Percentiles rank a stretch among this genome's conserved stretches.
Evolutionary conservation across 1,140 invertebrate genomes (phyloP).

Genomic region (Delia radicum): DNA sequence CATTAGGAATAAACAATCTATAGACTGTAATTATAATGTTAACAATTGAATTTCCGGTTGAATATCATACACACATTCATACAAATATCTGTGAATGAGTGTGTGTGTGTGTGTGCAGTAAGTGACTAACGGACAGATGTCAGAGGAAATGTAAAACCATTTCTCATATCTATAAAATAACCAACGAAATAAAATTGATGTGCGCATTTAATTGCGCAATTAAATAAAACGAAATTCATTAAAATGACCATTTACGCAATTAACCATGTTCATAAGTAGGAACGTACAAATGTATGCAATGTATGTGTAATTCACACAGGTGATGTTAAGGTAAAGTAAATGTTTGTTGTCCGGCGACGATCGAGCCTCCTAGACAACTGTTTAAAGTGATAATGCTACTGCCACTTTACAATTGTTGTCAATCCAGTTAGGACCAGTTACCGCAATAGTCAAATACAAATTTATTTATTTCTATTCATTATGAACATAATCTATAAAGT

Average conservation of each 20-base stretch:
- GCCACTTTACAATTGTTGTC: no score
- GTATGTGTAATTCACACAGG: neutral
- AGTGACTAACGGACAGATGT: conserved; percentile 13
- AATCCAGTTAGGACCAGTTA: no score
- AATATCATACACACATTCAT: no score
- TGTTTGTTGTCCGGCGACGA: no score
- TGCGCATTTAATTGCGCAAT: conserved; percentile 13
- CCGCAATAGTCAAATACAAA: no score
- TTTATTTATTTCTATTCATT: no score
- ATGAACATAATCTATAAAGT: no score
- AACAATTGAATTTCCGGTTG: conserved; percentile 20
- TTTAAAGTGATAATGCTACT: no score
- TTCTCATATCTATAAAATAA: neutral
- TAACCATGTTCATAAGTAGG: neutral
- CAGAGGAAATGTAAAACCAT: conserved; percentile 9
- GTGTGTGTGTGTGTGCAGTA: neutral
- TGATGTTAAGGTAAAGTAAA: neutral
- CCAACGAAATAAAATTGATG: neutral
- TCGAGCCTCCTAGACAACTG: no score
- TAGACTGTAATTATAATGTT: neutral
- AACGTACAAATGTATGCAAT: neutral
- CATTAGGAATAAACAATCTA: neutral
- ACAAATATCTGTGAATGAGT: neutral
- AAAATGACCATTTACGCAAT: conserved; percentile 1
- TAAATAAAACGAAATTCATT: conserved; percentile 17